phyloP scores from a whole-genome alignment of 2,797 vertebrate genomes.

The Platalea minor region DNA sequence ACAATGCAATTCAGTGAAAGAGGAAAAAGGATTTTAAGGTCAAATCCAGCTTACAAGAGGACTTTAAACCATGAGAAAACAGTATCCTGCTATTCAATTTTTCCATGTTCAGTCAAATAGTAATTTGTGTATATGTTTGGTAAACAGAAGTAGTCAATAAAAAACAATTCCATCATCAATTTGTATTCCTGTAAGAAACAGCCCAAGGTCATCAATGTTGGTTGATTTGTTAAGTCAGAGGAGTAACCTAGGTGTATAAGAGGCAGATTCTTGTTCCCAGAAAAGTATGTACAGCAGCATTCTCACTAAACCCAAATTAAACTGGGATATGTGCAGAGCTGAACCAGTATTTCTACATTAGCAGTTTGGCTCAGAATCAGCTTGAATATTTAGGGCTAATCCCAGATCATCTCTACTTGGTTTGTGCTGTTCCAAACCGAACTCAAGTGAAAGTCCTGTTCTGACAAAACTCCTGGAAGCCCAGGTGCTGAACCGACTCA shows the following conservation, averaged over 20 bases:
- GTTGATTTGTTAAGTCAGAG: neutral
- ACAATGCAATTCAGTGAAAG: neutral
- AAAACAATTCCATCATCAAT: neutral
- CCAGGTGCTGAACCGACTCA: neutral
- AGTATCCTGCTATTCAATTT: neutral
- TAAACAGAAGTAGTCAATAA: neutral
- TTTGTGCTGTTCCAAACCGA: neutral
- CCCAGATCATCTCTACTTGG: neutral
- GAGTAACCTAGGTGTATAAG: neutral
- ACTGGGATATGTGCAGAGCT: neutral
- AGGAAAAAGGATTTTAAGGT: neutral
- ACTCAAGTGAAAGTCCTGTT: neutral
- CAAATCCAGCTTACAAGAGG: neutral
- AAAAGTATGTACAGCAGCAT: neutral
- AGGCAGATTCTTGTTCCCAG: neutral
- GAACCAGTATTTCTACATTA: slow-evolving; percentile 20
- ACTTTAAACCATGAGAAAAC: neutral
- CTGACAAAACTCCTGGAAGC: neutral
- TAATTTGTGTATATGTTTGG: neutral
- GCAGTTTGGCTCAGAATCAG: slow-evolving; percentile 22
- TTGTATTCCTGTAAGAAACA: neutral
- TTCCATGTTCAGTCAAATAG: neutral
- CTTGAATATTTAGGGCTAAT: neutral
- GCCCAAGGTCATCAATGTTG: neutral
- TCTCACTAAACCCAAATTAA: neutral